phyloP scores from a whole-genome alignment of 1,140 invertebrate species.

The Calycopis cecrops region DNA sequence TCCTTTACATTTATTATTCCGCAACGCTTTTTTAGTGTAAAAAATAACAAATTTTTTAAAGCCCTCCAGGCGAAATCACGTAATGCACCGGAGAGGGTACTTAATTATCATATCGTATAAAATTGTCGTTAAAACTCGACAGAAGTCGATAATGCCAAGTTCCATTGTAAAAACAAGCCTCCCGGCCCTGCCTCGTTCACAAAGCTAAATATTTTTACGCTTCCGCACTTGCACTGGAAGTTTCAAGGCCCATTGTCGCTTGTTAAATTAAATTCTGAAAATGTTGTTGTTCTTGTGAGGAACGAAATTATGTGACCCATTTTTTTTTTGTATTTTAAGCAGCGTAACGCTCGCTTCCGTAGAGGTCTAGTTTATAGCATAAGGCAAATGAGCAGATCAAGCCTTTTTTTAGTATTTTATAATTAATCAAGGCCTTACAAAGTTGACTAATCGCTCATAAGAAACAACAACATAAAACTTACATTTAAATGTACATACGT shows the following conservation, averaged over 20 bases:
- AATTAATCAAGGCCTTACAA: no score
- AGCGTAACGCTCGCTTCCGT: no score
- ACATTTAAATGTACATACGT: no score
- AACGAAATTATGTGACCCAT: no score
- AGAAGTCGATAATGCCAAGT: conserved; percentile 52
- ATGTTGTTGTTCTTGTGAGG: no score
- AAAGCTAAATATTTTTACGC: conserved; percentile 13
- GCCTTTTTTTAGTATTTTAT: no score
- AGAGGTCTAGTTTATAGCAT: no score
- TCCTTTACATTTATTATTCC: background rate
- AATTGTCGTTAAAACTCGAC: conserved; percentile 59
- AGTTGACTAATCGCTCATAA: no score
- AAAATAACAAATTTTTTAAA: conserved; percentile 25
- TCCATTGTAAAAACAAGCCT: conserved; percentile 53
- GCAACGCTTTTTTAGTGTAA: background rate
- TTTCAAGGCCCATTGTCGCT: background rate
- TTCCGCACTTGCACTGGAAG: conserved; percentile 2
- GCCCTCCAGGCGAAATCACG: conserved; percentile 23
- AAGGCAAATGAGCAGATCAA: no score
- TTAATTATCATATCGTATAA: conserved; percentile 68
- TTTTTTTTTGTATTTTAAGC: no score
- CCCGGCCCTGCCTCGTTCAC: conserved; percentile 23
- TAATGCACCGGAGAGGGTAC: conserved; percentile 31
- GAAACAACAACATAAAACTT: no score
- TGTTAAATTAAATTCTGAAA: no score